Evolutionary conservation across 2,797 vertebrate genomes (phyloP), one percentile per base, ranked within the genome.

Genomic region (Podarcis siculus): DNA sequence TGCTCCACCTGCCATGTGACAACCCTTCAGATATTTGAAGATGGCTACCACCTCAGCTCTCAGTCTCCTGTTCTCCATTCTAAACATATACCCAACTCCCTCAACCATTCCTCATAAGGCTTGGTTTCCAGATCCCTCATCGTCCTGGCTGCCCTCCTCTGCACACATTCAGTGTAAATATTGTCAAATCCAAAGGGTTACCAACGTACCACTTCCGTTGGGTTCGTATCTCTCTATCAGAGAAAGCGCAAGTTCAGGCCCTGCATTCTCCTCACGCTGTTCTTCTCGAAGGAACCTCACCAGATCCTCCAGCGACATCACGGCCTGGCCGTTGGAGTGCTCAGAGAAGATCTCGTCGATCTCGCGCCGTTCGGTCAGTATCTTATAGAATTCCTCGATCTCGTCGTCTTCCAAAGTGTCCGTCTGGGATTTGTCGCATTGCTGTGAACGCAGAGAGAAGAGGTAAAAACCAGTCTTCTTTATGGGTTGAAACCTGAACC

Each of bases 351-450:
- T 98, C 12, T 89, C 92, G 25, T 98, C 96, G 1, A 99, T 97
- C 95, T 99, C 99, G 58, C 96, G 93, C 19, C 99, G 97, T 1
- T 97, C 45, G 0, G 98, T 99, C 92, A 99, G 97, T 88, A 98
- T 95, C 86, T 97, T 97, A 85, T 99, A 99, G 97, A 99, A 99
- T 27, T 95, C 90, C 92, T 98, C 97, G 39, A 99, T 99, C 96
- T 99, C 99, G 0, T 96, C 89, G 15, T 97, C 98, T 90, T 99
- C 98, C 94, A 99, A 93, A 32, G 98, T 92, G 71, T 97, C 97
- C 7, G 98, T 99, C 61, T 97, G 97, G 89, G 98, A 98, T 78
- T 37, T 97, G 96, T 99, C 98, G 94, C 98, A 99, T 94, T 98
- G 94, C 99, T 99, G 93, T 92, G 92, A 94, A 95, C 85, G 89